Conservation (phyloP, 2,888 invertebrate species). For the Malachius bipustulatus region DNA sequence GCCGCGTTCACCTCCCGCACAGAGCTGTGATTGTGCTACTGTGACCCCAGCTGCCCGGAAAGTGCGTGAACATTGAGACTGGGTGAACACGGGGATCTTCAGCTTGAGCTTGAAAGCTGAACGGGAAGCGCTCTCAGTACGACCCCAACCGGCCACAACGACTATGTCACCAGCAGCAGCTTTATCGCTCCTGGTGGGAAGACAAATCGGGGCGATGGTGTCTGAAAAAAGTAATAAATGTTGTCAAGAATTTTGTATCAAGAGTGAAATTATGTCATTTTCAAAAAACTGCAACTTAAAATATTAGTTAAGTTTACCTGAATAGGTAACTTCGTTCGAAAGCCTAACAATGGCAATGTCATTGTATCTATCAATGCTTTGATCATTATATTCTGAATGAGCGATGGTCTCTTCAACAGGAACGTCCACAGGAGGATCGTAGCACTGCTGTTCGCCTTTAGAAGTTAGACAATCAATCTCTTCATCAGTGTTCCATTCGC, state of each 20-base stretch:
- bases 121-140: constrained; percentile 40
- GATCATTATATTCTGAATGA: constrained; percentile 25
- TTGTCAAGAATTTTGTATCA: too few species aligned
- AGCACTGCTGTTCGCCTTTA: constrained; percentile 22
- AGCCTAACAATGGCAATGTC: constrained; percentile 41
- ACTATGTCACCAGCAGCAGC: constrained; percentile 37
- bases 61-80: constrained; percentile 16
- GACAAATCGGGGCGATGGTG: constrained; percentile 48
- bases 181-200: constrained; percentile 37
- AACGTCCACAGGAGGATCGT: constrained; percentile 25
- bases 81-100: constrained; percentile 37
- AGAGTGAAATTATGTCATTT: too few species aligned
- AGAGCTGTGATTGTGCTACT: constrained; percentile 25
- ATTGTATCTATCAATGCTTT: constrained; percentile 22
- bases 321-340: constrained; percentile 34
- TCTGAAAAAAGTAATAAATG: constrained; percentile 30
- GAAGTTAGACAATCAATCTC: constrained; percentile 35
- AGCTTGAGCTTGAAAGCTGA: constrained; percentile 43
- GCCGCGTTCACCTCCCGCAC: constrained; percentile 28
- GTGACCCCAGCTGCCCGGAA: constrained; percentile 23
- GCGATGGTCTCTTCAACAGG: constrained; percentile 24
- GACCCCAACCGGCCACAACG: constrained; percentile 54
- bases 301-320: constrained; percentile 37
- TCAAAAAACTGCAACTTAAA: too few species aligned
- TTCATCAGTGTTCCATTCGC: constrained; percentile 39